Base-by-base conservation (phyloP, 2,888 invertebrate genomes). In the Diarsia dahlii region DNA sequence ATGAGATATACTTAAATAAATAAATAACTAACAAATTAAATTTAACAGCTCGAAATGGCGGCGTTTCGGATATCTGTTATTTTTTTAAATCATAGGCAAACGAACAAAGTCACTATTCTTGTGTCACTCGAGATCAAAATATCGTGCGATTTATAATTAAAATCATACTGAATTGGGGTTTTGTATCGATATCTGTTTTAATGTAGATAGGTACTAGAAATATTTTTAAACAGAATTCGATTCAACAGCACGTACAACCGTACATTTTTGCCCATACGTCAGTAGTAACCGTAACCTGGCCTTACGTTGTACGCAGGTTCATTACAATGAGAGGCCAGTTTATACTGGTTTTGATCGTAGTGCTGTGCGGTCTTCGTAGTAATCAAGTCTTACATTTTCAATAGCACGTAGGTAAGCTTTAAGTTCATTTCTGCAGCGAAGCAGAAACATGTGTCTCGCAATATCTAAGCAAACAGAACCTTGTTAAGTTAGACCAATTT, bases 401-500 rank as follows among this genome's bases (percentile, higher is more conserved):
- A n/a, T n/a, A n/a, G n/a, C 9, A 34, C 12, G 63, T 23, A 8
- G 12, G 54, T 13, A 5, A 8, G 34, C 10, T 46, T 23, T 28
- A 50, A 64, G 13, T 48, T 58, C 8, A 34, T 13, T 23, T 52
- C 34, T 13, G n/a, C 12, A 52, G 8, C 6, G 23, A 52, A 46
- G 15, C 20, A 58, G 20, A 74, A 73, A 75, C 76, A 76, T 78
- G 76, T 71, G 68, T 81, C 64, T 77, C 18, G 76, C 71, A 77
- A 74, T 76, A 60, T 77, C 65, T 70, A 71, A 78, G 72, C 67
- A 81, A 88, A 90, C 85, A 88, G 89, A 87, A 78, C 84, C 73
- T 85, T 86, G 85, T 88, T 84, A 87, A 90, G 80, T 89, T 87
- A 66, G 72, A 80, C 89, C 85, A 86, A 88, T 90, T 89, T 87